A percentile compares a stretch with the other conserved stretches of the same genome.
These are phyloP conservation scores for Vollenhovia emeryi DNA, from an alignment of 1,140 invertebrate species.

Conservation along the genomic window DNA sequence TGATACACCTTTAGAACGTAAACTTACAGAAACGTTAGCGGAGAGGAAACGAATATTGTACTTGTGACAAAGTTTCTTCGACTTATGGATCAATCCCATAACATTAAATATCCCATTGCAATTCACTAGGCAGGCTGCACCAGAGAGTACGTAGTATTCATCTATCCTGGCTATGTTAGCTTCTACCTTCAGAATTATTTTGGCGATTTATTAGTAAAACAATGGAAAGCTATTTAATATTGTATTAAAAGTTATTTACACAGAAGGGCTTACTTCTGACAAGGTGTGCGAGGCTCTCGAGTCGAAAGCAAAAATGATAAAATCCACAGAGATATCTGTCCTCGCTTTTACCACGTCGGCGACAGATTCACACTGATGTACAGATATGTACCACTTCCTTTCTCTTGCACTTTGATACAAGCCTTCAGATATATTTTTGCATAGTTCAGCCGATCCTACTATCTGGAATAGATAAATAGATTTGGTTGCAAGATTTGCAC, in stretches of 20 bases:
- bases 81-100: constrained; percentile 70
- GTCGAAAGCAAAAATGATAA: constrained; percentile 81
- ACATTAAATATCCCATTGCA: constrained; percentile 73
- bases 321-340: constrained; percentile 77
- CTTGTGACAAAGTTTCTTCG: constrained; percentile 75
- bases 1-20: neutral
- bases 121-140: constrained; percentile 77
- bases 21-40: constrained; percentile 78
- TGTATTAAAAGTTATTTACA: neutral
- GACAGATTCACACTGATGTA: constrained; percentile 80
- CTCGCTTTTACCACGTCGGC: constrained; percentile 65
- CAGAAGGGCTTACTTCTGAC: constrained; percentile 72
- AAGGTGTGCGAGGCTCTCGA: constrained; percentile 70
- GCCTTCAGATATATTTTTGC: constrained; percentile 74
- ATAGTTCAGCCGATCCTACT: constrained; percentile 76
- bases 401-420: constrained; percentile 70
- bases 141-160: constrained; percentile 78
- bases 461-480: constrained; percentile 70
- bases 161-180: constrained; percentile 75
- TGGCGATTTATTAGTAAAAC: constrained; percentile 33
- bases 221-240: constrained; percentile 4
- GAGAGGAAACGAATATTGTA: constrained; percentile 79
- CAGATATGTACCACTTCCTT: constrained; percentile 68
- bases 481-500: neutral
- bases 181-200: constrained; percentile 77